These are phyloP conservation scores for Sparidentex hasta DNA, from an alignment of 2,797 vertebrate genomes.

Conservation along the genomic window DNA sequence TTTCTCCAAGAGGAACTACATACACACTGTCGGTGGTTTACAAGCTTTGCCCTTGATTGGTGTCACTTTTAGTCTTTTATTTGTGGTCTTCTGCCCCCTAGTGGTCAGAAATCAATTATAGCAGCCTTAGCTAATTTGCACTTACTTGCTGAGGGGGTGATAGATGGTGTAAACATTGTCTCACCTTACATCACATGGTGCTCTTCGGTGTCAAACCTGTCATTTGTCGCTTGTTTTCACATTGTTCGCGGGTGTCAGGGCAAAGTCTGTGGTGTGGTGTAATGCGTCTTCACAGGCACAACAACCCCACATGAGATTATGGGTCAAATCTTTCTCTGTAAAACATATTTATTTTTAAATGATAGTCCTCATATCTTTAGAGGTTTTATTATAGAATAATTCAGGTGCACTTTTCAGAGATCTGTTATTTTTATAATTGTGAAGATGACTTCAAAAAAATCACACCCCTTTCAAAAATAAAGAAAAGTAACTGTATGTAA, in stretches of 20 bases:
- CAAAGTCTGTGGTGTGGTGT: background rate
- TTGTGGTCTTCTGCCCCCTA: constrained; percentile 17
- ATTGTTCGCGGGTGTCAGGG: constrained; percentile 23
- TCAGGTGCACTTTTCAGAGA: background rate
- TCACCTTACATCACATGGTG: constrained; percentile 16
- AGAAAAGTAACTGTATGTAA: background rate
- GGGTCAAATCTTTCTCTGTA: constrained; percentile 6
- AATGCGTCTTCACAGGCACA: background rate
- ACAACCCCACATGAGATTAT: background rate
- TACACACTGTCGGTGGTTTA: too few species aligned
- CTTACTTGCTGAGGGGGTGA: constrained; percentile 24
- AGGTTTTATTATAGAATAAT: background rate
- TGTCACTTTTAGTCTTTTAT: background rate
- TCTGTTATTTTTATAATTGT: background rate
- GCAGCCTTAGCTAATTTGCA: constrained; percentile 26
- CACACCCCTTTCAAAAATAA: background rate
- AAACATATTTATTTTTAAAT: background rate
- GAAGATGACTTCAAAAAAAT: background rate
- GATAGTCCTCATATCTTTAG: background rate
- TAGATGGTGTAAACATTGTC: constrained; percentile 2
- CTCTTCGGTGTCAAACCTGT: background rate
- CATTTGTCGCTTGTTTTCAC: constrained; percentile 3
- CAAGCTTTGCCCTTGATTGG: background rate
- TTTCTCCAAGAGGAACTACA: background rate
- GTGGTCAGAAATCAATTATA: constrained; percentile 32